phyloP scores from a whole-genome alignment of 2,113 vertebrate species.

The Protobothrops flavoviridis region DNA sequence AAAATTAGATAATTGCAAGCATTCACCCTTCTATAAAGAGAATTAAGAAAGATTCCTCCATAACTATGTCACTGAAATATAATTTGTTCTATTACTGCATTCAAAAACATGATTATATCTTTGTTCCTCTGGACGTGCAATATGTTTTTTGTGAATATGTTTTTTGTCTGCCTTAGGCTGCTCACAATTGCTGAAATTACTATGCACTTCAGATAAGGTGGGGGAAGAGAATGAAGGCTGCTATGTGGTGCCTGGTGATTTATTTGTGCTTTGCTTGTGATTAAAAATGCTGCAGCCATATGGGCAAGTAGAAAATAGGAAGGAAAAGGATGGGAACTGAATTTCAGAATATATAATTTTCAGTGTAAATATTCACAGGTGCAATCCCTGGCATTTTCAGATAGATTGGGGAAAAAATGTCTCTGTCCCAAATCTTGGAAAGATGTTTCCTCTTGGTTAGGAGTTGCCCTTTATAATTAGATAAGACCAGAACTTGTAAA shows the following conservation, averaged over 20 bases:
- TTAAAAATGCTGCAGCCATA: conserved; percentile 1
- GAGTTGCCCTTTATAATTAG: neutral
- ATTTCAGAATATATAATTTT: neutral
- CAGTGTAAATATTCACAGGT: neutral
- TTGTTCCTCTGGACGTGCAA: conserved; percentile 34
- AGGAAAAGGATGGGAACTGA: neutral
- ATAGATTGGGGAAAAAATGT: neutral
- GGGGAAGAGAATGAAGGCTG: neutral
- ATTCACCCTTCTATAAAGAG: neutral
- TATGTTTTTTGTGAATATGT: neutral
- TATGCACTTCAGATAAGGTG: conserved; percentile 17
- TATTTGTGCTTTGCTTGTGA: neutral
- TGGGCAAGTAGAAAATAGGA: neutral
- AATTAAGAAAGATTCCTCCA: neutral
- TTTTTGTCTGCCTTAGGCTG: conserved; percentile 15
- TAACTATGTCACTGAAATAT: conserved; percentile 9
- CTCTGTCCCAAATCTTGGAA: neutral
- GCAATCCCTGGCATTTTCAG: neutral
- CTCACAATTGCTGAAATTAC: conserved; percentile 39
- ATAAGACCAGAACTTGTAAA: neutral
- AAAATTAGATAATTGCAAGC: neutral
- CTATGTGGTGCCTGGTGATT: neutral
- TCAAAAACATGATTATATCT: conserved; percentile 44
- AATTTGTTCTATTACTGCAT: conserved; percentile 39
- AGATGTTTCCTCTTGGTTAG: neutral